Evolutionary conservation across 2,888 invertebrate species (phyloP).

Genomic region (Lapara coniferarum): DNA sequence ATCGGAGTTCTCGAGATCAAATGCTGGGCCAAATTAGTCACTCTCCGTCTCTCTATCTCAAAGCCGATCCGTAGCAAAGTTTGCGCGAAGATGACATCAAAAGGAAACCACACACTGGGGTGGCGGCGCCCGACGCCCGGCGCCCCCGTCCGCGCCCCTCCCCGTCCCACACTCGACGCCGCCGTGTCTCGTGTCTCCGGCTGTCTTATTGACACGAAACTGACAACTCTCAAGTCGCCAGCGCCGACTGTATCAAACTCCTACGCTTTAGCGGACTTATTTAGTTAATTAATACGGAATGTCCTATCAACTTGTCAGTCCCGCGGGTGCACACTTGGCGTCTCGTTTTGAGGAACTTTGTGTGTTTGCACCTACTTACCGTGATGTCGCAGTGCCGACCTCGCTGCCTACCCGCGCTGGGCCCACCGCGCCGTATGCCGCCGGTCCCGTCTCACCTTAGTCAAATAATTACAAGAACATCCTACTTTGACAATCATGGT

Average conservation of each 20-base stretch:
- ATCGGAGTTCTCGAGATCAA: conserved; percentile 81
- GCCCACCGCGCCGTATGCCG: background rate
- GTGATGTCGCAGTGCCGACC: background rate
- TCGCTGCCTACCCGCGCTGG: background rate
- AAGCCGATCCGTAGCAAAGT: conserved; percentile 84
- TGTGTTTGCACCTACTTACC: conserved; percentile 45
- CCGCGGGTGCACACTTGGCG: conserved; percentile 71
- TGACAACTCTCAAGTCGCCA: conserved; percentile 79
- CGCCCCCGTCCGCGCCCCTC: conserved; percentile 50
- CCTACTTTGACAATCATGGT: background rate
- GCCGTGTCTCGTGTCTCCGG: conserved; percentile 64
- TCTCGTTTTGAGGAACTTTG: conserved; percentile 69
- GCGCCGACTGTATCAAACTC: conserved; percentile 68
- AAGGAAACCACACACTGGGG: conserved; percentile 84
- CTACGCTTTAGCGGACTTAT: conserved; percentile 78
- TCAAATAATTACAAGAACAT: conserved; percentile 13
- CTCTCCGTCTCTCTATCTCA: conserved; percentile 84
- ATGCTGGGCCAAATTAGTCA: conserved; percentile 84
- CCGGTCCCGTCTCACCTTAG: background rate
- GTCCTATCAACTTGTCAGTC: conserved; percentile 79
- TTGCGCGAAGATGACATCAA: conserved; percentile 85
- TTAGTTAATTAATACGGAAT: conserved; percentile 84
- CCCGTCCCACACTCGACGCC: conserved; percentile 72
- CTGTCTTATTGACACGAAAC: conserved; percentile 83
- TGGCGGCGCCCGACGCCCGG: conserved; percentile 60